Evolutionary conservation across 2,797 vertebrate species (phyloP).

Genomic region (Lophius americanus): DNA sequence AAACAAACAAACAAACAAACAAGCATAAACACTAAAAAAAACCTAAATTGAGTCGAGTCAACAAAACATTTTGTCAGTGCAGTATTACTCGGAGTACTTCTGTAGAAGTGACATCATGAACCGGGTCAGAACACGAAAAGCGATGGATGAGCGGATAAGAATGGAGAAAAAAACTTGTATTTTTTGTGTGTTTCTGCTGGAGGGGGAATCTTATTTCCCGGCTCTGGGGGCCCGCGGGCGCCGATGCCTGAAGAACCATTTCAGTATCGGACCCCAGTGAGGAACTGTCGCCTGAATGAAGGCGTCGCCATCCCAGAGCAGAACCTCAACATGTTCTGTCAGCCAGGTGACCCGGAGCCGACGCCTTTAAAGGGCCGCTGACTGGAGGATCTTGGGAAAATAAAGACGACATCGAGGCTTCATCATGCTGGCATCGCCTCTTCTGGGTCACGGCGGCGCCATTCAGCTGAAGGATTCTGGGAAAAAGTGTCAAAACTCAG

Average conservation of each 20-base stretch:
- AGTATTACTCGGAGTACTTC: too few species aligned
- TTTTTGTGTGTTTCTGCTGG: neutral
- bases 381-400: conserved; percentile 17
- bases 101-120: too few species aligned
- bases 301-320: conserved; percentile 10
- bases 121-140: too few species aligned
- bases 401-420: neutral
- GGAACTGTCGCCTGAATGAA: conserved; percentile 15
- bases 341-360: conserved; percentile 26
- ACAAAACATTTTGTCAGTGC: too few species aligned
- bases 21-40: too few species aligned
- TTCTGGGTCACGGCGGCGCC: neutral
- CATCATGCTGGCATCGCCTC: neutral
- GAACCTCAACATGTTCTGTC: conserved; percentile 7
- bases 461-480: neutral
- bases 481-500: conserved; percentile 7
- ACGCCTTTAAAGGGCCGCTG: conserved; percentile 12
- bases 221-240: conserved; percentile 2
- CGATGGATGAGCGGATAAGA: too few species aligned
- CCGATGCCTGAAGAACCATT: conserved; percentile 27
- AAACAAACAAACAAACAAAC: too few species aligned
- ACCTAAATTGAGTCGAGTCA: too few species aligned
- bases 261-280: neutral
- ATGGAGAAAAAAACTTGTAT: too few species aligned
- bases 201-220: conserved; percentile 8